Percentiles rank a stretch among this genome's conserved stretches.
Evolutionary conservation across 2,888 invertebrate genomes (phyloP).

Genomic region (Alloscopus bannaensis): DNA sequence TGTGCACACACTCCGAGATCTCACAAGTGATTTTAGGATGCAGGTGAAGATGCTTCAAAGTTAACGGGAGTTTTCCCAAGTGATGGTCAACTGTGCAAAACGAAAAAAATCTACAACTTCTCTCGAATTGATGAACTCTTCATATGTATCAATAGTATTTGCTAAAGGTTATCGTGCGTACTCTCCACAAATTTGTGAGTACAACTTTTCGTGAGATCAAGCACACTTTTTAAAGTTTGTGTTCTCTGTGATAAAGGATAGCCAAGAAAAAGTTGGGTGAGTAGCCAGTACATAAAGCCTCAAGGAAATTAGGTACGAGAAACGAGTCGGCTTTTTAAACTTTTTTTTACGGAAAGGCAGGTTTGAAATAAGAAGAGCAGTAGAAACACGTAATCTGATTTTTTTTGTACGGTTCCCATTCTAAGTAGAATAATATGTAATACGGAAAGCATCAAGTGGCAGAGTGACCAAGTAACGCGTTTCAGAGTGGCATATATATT

Average conservation of each 20-base stretch:
- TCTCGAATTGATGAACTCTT: not conserved
- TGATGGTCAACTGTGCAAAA: conserved; percentile 54
- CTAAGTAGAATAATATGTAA: not conserved
- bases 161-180: not conserved
- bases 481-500: not conserved
- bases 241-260: too few relatives aligned
- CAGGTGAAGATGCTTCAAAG: conserved; percentile 34
- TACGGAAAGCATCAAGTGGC: not conserved
- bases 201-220: too few relatives aligned
- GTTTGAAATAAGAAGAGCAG: conserved; percentile 27
- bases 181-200: too few relatives aligned
- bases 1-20: too few relatives aligned
- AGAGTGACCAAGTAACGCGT: conserved; percentile 2
- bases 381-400: conserved; percentile 19
- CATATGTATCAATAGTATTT: too few relatives aligned
- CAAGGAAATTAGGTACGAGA: too few relatives aligned
- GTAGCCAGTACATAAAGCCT: too few relatives aligned
- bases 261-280: too few relatives aligned
- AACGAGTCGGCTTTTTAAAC: too few relatives aligned
- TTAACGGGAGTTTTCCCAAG: conserved; percentile 55
- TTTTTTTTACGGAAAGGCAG: too few relatives aligned
- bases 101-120: conserved; percentile 24
- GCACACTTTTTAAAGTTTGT: too few relatives aligned
- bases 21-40: too few relatives aligned
- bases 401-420: conserved; percentile 3